These are phyloP conservation scores for Glandiceps talaboti DNA, from an alignment of 53 echinoderm and acorn worm species.

Conservation along the genomic window DNA sequence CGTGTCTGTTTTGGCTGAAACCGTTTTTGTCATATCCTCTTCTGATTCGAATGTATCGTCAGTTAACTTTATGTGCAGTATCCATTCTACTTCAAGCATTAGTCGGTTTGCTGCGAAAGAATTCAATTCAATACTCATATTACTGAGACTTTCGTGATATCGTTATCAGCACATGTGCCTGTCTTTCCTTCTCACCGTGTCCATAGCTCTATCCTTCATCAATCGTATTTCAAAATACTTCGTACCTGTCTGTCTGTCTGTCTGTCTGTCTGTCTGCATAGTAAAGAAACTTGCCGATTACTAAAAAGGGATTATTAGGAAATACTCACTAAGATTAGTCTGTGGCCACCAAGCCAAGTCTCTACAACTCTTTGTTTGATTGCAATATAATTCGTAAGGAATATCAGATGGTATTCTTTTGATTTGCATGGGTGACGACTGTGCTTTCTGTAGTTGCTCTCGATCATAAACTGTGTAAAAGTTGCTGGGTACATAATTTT, in stretches of 20 bases:
- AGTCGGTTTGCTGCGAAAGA: conserved; percentile 14
- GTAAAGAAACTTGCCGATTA: no score
- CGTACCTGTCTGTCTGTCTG: no score
- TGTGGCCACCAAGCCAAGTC: neutral
- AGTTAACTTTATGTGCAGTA: conserved; percentile 24
- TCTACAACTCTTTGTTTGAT: neutral
- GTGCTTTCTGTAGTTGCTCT: neutral
- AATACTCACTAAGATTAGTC: neutral
- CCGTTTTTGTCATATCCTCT: conserved; percentile 36
- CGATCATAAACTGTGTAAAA: neutral
- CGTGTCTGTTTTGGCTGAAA: conserved; percentile 24
- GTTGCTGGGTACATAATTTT: neutral
- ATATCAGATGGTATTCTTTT: no score
- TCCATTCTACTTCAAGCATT: conserved; percentile 12
- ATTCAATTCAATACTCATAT: no score
- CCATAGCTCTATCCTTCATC: no score
- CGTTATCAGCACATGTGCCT: no score
- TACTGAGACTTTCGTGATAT: no score
- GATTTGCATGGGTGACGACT: neutral
- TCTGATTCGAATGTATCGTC: conserved; percentile 28
- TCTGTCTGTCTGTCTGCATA: no score
- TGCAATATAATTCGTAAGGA: neutral
- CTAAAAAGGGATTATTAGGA: no score
- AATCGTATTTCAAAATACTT: no score
- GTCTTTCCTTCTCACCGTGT: no score